Percentiles rank a stretch among this genome's conserved stretches.
Conservation (phyloP, 2,888 invertebrate genomes). For the Acanthacorydalis orientalis region DNA sequence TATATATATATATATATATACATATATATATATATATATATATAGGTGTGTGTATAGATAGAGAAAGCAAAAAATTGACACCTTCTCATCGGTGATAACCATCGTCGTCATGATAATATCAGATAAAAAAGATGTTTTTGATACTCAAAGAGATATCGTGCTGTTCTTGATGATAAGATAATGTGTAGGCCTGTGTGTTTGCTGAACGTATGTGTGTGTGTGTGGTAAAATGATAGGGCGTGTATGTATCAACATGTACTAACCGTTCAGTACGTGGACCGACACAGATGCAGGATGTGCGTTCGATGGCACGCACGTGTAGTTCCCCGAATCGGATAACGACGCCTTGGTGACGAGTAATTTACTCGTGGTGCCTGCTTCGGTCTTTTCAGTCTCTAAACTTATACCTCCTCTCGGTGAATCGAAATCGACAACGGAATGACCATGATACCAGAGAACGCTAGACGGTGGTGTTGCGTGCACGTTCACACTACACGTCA, state of each 20-base stretch:
- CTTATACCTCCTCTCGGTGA: constrained; percentile 73
- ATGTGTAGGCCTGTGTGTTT: not conserved
- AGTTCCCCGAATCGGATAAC: constrained; percentile 73
- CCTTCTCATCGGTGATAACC: too few species aligned
- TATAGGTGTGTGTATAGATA: too few species aligned
- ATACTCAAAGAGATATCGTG: too few species aligned
- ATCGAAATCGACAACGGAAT: constrained; percentile 65
- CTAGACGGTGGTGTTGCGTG: constrained; percentile 55
- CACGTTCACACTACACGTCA: constrained; percentile 76
- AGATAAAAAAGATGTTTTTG: too few species aligned
- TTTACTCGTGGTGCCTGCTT: constrained; percentile 64
- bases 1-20: too few species aligned
- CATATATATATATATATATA: too few species aligned
- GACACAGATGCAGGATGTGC: constrained; percentile 68
- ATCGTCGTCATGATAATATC: too few species aligned
- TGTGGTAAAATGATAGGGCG: constrained; percentile 4
- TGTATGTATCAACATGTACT: constrained; percentile 16
- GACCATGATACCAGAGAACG: constrained; percentile 76
- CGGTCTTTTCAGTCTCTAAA: constrained; percentile 71
- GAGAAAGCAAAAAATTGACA: too few species aligned
- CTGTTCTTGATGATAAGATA: too few species aligned
- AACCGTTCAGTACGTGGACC: constrained; percentile 75
- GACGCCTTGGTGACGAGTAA: constrained; percentile 73
- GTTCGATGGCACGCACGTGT: constrained; percentile 75
- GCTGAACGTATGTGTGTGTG: not conserved